phyloP scores from a whole-genome alignment of 2,888 invertebrate species.

The Elysia crispata region DNA sequence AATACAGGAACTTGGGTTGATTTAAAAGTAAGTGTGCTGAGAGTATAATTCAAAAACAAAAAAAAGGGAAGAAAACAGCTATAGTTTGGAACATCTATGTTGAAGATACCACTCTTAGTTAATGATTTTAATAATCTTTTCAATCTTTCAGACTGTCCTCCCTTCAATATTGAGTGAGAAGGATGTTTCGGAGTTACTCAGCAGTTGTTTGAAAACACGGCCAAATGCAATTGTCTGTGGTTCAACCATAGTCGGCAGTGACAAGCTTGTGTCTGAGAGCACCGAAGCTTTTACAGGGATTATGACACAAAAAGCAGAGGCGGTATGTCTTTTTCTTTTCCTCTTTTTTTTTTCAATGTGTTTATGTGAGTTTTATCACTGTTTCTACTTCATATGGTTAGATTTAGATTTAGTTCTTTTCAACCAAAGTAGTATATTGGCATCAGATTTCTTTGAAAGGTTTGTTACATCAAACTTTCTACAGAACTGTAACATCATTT shows the following conservation, averaged over 20 bases:
- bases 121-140: no score
- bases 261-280: slow-evolving; percentile 84
- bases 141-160: slow-evolving; percentile 82
- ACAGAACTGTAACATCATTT: no score
- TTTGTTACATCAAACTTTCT: no score
- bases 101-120: no score
- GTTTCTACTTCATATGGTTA: neutral
- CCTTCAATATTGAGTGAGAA: slow-evolving; percentile 89
- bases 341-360: neutral
- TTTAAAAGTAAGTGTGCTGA: slow-evolving; percentile 78
- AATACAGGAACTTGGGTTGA: slow-evolving; percentile 89
- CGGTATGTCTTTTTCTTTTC: slow-evolving; percentile 61
- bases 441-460: no score
- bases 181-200: slow-evolving; percentile 87
- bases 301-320: slow-evolving; percentile 81
- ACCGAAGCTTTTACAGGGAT: slow-evolving; percentile 84
- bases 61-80: no score
- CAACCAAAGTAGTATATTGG: no score
- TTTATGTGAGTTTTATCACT: neutral
- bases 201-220: slow-evolving; percentile 80
- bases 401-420: neutral
- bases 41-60: no score
- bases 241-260: slow-evolving; percentile 80
- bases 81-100: no score
- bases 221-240: slow-evolving; percentile 80